These are phyloP conservation scores for Steatornis caripensis DNA, from an alignment of 2,113 vertebrate genomes.

Conservation along the genomic window DNA sequence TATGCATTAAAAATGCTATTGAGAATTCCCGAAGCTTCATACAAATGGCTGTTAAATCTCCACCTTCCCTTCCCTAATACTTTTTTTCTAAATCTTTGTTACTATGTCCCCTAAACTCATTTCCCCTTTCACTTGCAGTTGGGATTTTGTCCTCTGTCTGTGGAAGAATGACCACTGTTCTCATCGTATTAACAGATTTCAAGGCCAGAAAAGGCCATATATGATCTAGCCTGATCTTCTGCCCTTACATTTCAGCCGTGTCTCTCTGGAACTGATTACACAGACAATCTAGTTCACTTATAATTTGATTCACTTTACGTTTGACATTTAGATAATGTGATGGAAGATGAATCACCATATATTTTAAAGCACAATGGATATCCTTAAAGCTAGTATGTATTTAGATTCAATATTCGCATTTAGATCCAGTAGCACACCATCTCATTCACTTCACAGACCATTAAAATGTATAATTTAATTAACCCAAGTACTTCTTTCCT, in stretches of 20 bases:
- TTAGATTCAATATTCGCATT: not conserved
- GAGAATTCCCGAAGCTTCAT: not conserved
- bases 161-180: not conserved
- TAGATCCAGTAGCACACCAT: not conserved
- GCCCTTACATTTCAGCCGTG: not conserved
- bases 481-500: constrained; percentile 24
- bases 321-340: not conserved
- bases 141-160: not conserved
- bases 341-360: not conserved
- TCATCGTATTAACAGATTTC: not conserved
- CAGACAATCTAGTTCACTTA: not conserved
- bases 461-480: constrained; percentile 63
- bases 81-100: not conserved
- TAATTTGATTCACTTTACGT: not conserved
- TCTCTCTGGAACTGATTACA: not conserved
- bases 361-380: not conserved
- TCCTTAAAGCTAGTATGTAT: constrained; percentile 21
- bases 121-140: not conserved
- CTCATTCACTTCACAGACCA: constrained; percentile 43
- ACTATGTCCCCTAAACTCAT: not conserved
- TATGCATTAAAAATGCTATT: not conserved
- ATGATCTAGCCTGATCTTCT: not conserved
- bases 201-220: not conserved
- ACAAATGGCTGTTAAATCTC: not conserved
- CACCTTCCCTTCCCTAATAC: not conserved